A percentile compares a stretch with the other conserved stretches of the same genome.
Conservation (phyloP, 2,797 vertebrate species). For the Chrysolophus pictus region DNA sequence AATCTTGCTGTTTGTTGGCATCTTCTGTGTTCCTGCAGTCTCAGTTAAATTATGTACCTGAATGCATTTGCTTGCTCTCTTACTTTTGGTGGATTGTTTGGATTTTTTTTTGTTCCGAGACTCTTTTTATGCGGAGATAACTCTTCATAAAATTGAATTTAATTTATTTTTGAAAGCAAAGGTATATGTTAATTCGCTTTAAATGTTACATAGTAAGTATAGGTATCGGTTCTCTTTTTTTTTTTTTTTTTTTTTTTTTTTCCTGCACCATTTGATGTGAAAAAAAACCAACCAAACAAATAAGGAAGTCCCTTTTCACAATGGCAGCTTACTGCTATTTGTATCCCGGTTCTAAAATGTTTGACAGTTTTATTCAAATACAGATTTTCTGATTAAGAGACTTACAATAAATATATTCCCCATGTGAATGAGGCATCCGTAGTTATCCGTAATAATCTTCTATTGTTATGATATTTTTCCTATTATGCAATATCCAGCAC, state of each 20-base stretch:
- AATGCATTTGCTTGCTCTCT: neutral
- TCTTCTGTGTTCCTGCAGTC: neutral
- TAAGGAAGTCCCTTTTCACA: neutral
- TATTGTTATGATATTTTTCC: neutral
- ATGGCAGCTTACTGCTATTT: neutral
- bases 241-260: neutral
- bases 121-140: neutral
- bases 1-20: neutral
- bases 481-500: neutral
- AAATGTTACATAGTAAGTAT: neutral
- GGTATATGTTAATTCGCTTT: neutral
- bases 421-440: neutral
- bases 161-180: neutral
- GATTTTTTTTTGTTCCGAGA: neutral
- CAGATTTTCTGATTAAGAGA: slow-evolving; percentile 14
- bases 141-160: neutral
- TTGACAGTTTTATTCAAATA: neutral
- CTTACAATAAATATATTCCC: neutral
- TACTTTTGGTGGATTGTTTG: neutral
- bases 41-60: neutral
- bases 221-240: neutral
- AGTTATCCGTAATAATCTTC: neutral
- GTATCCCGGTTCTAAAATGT: neutral
- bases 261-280: neutral
- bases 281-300: neutral